Base-by-base conservation (phyloP, 2,888 invertebrate genomes). In the Eupithecia centaureata region DNA sequence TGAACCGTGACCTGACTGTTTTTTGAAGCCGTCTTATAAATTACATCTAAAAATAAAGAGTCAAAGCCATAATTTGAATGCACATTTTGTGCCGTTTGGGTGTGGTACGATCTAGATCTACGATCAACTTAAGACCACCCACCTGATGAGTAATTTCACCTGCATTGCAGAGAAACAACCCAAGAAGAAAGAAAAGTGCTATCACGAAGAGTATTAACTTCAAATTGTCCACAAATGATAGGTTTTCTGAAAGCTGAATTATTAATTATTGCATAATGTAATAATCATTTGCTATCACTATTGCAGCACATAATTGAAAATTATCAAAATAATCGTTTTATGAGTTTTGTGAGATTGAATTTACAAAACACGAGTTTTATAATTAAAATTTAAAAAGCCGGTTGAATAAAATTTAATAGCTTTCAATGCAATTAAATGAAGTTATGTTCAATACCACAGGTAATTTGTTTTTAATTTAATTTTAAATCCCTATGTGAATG, bases 131-230 rank as follows among this genome's bases (percentile, higher is more conserved):
- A 27, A 27, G 15, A 5, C 2, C 15, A 25, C 57, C 32, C 61
- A 92, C 92, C 89, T 92, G 89, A 73, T 89, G 85, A 5, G 92
- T 90, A 33, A 93, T 92, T 82, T 91, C 92, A 33, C 92, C 92
- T 58, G 92, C 88, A 67, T 92, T 93, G 76, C 92, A 93, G 25
- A 93, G 77, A 76, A 89, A 91, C 10, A 91, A 77, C 8, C 83
- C 92, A 47, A 93, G 78, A 25, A 92, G 74, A 71, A 91, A 89
- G 68, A 89, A 90, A n/a, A 93, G 79, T 1, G 83, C 90, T 10
- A 74, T 57, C 0, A 88, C 86, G 66, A 92, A 93, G 68, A 86
- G 86, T 67, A 91, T 81, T 66, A 91, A 82, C 77, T 92, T 92
- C 81, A 89, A 77, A 25, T 79, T 78, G 1, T 86, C 87, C 10